phyloP scores from a whole-genome alignment of 2,888 invertebrate species.

The Lochmaea capreae region DNA sequence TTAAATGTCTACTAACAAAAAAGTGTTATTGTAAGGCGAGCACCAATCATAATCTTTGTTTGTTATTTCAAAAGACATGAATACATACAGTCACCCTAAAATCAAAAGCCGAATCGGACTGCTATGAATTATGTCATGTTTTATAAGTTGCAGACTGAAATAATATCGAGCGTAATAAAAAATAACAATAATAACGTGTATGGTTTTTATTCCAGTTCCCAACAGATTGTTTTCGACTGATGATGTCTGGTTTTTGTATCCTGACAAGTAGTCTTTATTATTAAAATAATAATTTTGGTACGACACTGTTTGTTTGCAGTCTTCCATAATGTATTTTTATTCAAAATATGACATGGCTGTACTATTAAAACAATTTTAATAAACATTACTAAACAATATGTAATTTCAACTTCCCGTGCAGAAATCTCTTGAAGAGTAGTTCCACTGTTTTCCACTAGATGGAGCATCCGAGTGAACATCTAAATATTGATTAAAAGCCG shows the following conservation, averaged over 20 bases:
- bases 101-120: slow-evolving; percentile 11
- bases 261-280: slow-evolving; percentile 8
- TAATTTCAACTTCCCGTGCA: background rate
- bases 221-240: too few relatives aligned
- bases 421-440: background rate
- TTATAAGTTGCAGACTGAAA: slow-evolving; percentile 21
- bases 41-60: slow-evolving; percentile 21
- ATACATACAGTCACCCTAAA: slow-evolving; percentile 19
- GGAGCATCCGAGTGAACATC: slow-evolving; percentile 7
- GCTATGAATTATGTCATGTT: slow-evolving; percentile 24
- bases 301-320: background rate
- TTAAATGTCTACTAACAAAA: slow-evolving; percentile 6
- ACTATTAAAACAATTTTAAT: too few relatives aligned
- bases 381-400: too few relatives aligned
- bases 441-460: slow-evolving; percentile 20
- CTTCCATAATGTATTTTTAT: too few relatives aligned
- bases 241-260: slow-evolving; percentile 20
- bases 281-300: slow-evolving; percentile 16
- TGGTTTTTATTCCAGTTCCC: slow-evolving; percentile 19
- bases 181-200: slow-evolving; percentile 16
- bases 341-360: too few relatives aligned
- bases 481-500: slow-evolving; percentile 26
- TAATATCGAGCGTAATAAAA: slow-evolving; percentile 22
- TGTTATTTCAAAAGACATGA: slow-evolving; percentile 18
- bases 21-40: slow-evolving; percentile 13